Evolutionary conservation across 2,888 invertebrate species (phyloP).

Genomic region (Tanytarsus gracilentus): DNA sequence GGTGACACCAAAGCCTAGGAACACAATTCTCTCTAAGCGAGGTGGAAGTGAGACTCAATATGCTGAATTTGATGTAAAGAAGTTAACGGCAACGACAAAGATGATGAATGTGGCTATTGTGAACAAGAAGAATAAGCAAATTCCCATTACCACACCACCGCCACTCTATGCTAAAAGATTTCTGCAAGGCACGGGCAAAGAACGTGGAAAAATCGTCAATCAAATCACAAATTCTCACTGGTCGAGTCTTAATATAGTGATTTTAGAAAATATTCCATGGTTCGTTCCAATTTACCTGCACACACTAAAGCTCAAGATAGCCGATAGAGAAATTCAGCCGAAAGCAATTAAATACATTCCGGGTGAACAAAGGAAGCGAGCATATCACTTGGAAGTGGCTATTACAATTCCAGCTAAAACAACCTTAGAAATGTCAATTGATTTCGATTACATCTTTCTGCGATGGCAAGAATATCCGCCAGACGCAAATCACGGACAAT

Average conservation of each 20-base stretch:
- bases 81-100: constrained; percentile 42
- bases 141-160: constrained; percentile 54
- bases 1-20: constrained; percentile 54
- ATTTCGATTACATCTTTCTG: constrained; percentile 91
- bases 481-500: constrained; percentile 98
- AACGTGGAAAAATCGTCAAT: constrained; percentile 80
- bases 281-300: constrained; percentile 83
- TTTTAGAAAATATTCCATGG: constrained; percentile 89
- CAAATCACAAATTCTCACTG: constrained; percentile 75
- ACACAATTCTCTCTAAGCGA: constrained; percentile 50
- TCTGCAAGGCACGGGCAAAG: constrained; percentile 83
- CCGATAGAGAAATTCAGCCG: constrained; percentile 52
- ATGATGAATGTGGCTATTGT: constrained; percentile 62
- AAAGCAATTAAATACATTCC: constrained; percentile 55
- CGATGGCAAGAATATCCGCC: constrained; percentile 99
- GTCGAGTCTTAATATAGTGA: constrained; percentile 62
- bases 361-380: constrained; percentile 71
- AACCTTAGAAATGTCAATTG: constrained; percentile 69
- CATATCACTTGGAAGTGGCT: constrained; percentile 81
- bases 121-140: constrained; percentile 45
- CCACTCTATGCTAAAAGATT: constrained; percentile 68
- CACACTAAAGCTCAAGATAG: constrained; percentile 59
- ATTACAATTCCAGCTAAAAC: constrained; percentile 71
- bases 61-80: constrained; percentile 62
- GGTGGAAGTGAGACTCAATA: constrained; percentile 59